A percentile compares a stretch with the other conserved stretches of the same genome.
These are phyloP conservation scores for Drosophila ironensis DNA, from an alignment of 1,140 invertebrate genomes.

Conservation along the genomic window DNA sequence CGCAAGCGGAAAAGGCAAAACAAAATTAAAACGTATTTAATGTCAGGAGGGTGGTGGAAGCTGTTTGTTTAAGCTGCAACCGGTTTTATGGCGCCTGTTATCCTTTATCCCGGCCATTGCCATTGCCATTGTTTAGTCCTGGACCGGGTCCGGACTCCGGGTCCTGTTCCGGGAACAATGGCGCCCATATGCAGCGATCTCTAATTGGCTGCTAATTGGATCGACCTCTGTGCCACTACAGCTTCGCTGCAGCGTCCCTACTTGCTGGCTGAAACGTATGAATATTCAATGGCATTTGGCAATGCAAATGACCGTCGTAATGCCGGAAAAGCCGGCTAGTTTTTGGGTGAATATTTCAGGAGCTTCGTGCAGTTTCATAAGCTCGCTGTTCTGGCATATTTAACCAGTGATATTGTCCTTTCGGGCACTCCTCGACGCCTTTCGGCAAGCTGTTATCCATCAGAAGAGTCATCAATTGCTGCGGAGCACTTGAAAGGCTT, in stretches of 20 bases:
- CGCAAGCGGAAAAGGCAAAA: conserved; percentile 16
- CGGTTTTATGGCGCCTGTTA: conserved; percentile 29
- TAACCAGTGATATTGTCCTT: too few species aligned
- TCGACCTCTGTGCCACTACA: conserved; percentile 5
- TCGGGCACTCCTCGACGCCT: neutral
- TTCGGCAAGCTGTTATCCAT: conserved; percentile 25
- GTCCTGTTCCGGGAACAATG: neutral
- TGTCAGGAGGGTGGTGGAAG: conserved; percentile 23
- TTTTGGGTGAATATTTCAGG: too few species aligned
- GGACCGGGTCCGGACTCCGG: too few species aligned
- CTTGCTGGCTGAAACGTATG: neutral
- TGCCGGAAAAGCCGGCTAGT: too few species aligned
- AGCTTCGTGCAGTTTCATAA: too few species aligned
- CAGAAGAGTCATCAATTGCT: conserved; percentile 31
- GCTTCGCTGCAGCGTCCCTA: neutral
- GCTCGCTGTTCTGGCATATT: too few species aligned
- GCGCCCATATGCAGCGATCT: conserved; percentile 15
- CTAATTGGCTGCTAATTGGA: conserved; percentile 19
- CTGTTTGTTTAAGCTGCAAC: conserved; percentile 33
- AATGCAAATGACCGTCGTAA: too few species aligned
- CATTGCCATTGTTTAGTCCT: conserved; percentile 5
- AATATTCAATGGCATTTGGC: neutral
- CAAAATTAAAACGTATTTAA: conserved; percentile 54
- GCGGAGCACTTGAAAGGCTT: conserved; percentile 11
- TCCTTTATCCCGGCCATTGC: too few species aligned